These are phyloP conservation scores for Miltochrista miniata DNA, from an alignment of 2,888 invertebrate genomes.

Conservation along the genomic window DNA sequence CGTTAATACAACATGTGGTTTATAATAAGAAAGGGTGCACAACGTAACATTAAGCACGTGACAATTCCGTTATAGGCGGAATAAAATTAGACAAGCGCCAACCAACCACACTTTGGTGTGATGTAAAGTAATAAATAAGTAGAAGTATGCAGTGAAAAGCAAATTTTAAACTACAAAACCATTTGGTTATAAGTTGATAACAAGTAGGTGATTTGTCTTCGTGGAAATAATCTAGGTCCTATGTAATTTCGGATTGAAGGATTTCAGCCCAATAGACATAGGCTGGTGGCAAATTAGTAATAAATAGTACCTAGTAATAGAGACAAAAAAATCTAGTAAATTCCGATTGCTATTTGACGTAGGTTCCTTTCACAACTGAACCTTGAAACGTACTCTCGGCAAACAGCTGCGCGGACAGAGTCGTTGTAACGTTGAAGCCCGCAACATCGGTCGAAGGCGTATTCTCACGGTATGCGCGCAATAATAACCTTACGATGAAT, in stretches of 20 bases:
- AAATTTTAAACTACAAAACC: too few relatives aligned
- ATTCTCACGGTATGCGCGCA: constrained; percentile 67
- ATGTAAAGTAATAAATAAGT: too few relatives aligned
- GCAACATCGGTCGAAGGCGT: constrained; percentile 51
- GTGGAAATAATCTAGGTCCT: too few relatives aligned
- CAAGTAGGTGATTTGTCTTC: too few relatives aligned
- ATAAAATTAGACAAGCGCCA: too few relatives aligned
- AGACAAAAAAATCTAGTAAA: constrained; percentile 16
- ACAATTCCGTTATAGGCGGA: background rate
- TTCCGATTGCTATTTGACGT: constrained; percentile 34
- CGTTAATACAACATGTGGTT: constrained; percentile 16
- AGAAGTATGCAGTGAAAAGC: too few relatives aligned
- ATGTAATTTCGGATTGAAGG: too few relatives aligned
- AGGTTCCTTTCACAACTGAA: constrained; percentile 65
- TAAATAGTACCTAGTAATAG: background rate
- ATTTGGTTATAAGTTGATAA: too few relatives aligned
- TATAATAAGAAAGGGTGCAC: constrained; percentile 13
- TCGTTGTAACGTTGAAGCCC: constrained; percentile 34
- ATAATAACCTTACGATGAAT: constrained; percentile 55
- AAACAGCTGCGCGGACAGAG: constrained; percentile 53
- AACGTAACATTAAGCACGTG: constrained; percentile 22
- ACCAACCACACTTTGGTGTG: too few relatives aligned
- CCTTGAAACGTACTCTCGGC: constrained; percentile 64
- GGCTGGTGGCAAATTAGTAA: too few relatives aligned
- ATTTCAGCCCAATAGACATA: background rate